phyloP scores from a whole-genome alignment of 2,888 invertebrate species.

The Phoenoteleia sp. region DNA sequence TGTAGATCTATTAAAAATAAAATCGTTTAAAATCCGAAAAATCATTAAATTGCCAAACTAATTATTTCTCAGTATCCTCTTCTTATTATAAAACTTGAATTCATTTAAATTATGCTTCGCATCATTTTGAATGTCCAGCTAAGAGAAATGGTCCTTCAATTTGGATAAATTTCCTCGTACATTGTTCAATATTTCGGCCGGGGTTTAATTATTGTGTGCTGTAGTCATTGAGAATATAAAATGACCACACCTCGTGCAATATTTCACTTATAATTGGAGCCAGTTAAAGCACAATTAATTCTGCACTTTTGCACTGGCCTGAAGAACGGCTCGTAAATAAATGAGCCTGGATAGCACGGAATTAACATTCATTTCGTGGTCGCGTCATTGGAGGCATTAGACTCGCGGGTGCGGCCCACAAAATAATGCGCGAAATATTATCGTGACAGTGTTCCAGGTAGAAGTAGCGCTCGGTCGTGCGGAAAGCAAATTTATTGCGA shows the following conservation, averaged over 20 bases:
- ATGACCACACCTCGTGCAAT: constrained; percentile 61
- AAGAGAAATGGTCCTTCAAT: background rate
- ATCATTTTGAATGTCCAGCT: no score
- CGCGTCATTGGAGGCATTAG: constrained; percentile 54
- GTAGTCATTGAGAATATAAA: constrained; percentile 39
- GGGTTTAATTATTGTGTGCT: constrained; percentile 20
- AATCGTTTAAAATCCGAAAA: no score
- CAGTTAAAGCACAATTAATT: constrained; percentile 70
- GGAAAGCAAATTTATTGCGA: constrained; percentile 74
- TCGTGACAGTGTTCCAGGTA: constrained; percentile 49
- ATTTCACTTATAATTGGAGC: constrained; percentile 70
- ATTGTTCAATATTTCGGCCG: constrained; percentile 6
- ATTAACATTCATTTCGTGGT: constrained; percentile 65
- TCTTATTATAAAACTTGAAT: no score
- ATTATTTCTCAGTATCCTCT: no score
- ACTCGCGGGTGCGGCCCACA: constrained; percentile 67
- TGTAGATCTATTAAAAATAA: no score
- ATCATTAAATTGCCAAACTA: no score
- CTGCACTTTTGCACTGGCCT: constrained; percentile 52
- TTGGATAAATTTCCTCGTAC: background rate
- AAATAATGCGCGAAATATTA: constrained; percentile 68
- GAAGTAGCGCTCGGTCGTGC: constrained; percentile 66
- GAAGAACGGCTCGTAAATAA: constrained; percentile 61
- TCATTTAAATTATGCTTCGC: no score
- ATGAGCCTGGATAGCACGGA: constrained; percentile 57